Evolutionary conservation across 2,113 vertebrate species (phyloP).

Genomic region (Bos javanicus): DNA sequence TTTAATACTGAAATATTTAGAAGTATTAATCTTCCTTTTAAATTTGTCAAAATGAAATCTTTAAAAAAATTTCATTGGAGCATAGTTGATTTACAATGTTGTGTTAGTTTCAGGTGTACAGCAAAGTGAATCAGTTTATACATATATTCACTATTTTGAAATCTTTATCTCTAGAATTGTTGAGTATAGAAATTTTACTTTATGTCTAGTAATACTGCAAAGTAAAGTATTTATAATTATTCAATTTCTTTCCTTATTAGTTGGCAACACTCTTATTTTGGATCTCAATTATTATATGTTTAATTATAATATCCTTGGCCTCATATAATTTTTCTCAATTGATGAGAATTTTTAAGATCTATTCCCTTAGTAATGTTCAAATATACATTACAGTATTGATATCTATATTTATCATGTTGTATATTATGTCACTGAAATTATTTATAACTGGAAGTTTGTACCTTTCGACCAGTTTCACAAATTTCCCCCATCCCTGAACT

Average conservation of each 20-base stretch:
- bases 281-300: background rate
- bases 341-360: background rate
- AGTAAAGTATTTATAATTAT: background rate
- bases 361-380: background rate
- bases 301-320: background rate
- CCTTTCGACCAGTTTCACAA: background rate
- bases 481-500: background rate
- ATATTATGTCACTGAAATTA: background rate
- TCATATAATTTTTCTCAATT: background rate
- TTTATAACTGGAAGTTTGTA: background rate
- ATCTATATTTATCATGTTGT: background rate
- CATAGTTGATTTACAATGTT: background rate
- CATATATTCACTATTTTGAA: background rate
- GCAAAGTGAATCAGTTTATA: background rate
- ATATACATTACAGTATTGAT: background rate
- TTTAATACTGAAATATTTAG: background rate
- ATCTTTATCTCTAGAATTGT: background rate
- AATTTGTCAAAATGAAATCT: background rate
- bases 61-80: background rate
- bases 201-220: background rate
- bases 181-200: background rate
- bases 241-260: background rate
- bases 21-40: background rate
- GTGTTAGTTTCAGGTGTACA: background rate
- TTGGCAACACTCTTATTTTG: background rate